Percentiles rank a stretch among this genome's conserved stretches.
Conservation (phyloP, 2,797 vertebrate species). For the Silurus lanzhouensis region DNA sequence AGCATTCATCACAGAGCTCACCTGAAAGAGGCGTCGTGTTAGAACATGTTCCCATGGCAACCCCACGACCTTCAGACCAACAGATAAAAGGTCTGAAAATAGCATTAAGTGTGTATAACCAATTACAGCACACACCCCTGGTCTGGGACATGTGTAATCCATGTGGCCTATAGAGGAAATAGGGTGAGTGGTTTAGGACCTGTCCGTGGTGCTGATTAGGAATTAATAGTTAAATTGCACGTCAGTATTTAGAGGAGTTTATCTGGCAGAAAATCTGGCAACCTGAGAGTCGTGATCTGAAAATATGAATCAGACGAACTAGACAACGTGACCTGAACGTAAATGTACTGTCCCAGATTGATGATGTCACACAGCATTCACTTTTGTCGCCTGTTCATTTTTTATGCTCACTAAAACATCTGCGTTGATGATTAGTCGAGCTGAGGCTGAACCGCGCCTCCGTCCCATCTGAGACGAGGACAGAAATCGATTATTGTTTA, state of each 20-base stretch:
- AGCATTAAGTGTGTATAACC: neutral
- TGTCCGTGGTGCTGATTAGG: neutral
- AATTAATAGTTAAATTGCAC: neutral
- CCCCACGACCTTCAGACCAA: neutral
- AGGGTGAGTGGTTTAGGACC: neutral
- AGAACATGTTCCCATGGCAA: constrained; percentile 22
- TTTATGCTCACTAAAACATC: constrained; percentile 50
- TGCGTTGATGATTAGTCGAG: constrained; percentile 74
- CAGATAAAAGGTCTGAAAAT: neutral
- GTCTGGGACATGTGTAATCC: neutral
- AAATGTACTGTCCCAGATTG: neutral
- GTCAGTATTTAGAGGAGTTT: neutral
- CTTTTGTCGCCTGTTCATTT: neutral
- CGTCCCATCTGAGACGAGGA: constrained; percentile 78
- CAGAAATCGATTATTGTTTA: constrained; percentile 84
- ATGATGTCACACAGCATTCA: neutral
- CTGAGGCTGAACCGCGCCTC: constrained; percentile 73
- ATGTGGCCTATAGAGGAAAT: neutral
- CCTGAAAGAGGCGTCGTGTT: neutral
- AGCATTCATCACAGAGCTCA: constrained; percentile 3
- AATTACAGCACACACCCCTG: neutral
- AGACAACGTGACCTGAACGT: no score
- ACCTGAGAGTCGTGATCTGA: no score
- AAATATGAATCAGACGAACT: no score
- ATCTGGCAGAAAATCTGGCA: no score